Evolutionary conservation across 2,888 invertebrate species (phyloP), one percentile per base, ranked within the genome.

Genomic region (Stomorhina lunata): DNA sequence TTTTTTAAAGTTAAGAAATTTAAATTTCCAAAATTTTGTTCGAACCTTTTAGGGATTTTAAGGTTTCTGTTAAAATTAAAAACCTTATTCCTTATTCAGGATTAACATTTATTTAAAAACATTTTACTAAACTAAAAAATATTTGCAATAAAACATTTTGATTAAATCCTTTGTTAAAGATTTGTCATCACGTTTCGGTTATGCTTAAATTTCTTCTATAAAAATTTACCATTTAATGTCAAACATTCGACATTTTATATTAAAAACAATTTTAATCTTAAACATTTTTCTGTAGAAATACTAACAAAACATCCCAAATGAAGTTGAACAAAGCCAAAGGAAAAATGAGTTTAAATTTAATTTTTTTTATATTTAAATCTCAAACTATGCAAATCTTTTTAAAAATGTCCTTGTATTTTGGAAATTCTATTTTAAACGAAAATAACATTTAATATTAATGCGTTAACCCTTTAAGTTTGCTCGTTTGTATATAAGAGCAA

Each of bases 361-460:
- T 32, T 75, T 43, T 55, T 48, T 66, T n/a, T n/a, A 34, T 55
- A 34, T 57, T 37, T n/a, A 61, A 50, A 27, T 20, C 27, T 22
- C 40, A 43, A 29, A 68, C 12, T 27, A 61, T 25, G 4, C 61
- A 53, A 12, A 57, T 45, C 20, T 29, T 25, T 25, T 37, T 27
- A 57, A 55, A 25, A 34, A 43, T 22, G 17, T 40, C 15, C 10
- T 55, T 12, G 25, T 7, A 29, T 34, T 10, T 57, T 55, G 20
- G 27, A 61, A 45, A 48, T 68, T 34, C 27, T 37, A 72, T 57
- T 5, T 5, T 15, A 65, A n/a, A 78, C 25, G 29, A 25, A 61
- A 71, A 72, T 55, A 63, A 50, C 22, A 69, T 78, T 81, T 73
- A 73, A 73, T 78, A 69, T 68, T 77, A 81, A 68, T 63, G 65